These are phyloP conservation scores for Perca schrenkii DNA, from an alignment of 2,113 vertebrate genomes.

Conservation along the genomic window DNA sequence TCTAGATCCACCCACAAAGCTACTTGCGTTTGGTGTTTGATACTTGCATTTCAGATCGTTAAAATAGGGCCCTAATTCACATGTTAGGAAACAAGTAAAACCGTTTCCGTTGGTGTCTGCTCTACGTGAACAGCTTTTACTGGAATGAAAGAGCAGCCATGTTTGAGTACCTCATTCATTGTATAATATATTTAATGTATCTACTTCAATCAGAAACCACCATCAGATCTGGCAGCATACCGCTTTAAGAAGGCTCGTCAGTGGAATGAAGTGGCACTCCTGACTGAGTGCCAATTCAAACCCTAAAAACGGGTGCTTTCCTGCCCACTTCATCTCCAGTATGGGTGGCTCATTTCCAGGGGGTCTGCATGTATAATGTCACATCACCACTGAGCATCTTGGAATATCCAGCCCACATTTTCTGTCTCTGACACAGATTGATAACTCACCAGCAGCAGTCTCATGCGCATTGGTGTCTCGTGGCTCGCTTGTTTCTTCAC, in stretches of 20 bases:
- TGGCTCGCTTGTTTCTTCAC: neutral
- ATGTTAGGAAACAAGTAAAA: neutral
- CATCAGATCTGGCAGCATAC: slow-evolving; percentile 43
- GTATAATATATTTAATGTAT: slow-evolving; percentile 37
- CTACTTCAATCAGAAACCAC: slow-evolving; percentile 43
- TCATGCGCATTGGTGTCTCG: neutral
- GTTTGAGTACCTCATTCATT: slow-evolving; percentile 40
- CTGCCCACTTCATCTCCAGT: slow-evolving; percentile 65
- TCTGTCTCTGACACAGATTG: slow-evolving; percentile 38
- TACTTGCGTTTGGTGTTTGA: too few species aligned
- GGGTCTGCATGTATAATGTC: slow-evolving; percentile 63
- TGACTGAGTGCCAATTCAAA: slow-evolving; percentile 68
- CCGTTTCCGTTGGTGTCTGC: neutral
- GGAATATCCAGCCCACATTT: slow-evolving; percentile 36
- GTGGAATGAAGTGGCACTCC: slow-evolving; percentile 63
- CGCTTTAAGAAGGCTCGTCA: slow-evolving; percentile 50
- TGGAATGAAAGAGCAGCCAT: slow-evolving; percentile 33
- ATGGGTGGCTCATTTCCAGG: slow-evolving; percentile 60
- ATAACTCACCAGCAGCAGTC: slow-evolving; percentile 19
- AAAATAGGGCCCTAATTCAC: too few species aligned
- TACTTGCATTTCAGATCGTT: too few species aligned
- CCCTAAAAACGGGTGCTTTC: slow-evolving; percentile 62
- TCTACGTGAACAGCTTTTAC: neutral
- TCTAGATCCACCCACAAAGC: too few species aligned
- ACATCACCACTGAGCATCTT: slow-evolving; percentile 40